A percentile compares a stretch with the other conserved stretches of the same genome.
Evolutionary conservation across 2,888 invertebrate species (phyloP).

Genomic region (Nomada ferruginata): DNA sequence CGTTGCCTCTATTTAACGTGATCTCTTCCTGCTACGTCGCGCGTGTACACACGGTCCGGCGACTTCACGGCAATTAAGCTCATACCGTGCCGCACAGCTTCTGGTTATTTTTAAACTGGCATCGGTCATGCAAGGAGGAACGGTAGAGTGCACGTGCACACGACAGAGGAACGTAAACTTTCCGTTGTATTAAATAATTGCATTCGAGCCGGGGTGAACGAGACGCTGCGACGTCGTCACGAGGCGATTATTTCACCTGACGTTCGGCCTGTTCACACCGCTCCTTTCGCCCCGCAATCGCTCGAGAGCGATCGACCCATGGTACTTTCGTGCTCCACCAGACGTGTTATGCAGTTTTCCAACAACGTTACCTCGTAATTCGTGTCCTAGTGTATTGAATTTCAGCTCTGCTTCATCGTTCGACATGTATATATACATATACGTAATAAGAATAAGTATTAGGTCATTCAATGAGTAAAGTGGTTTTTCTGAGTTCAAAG

Average conservation of each 20-base stretch:
- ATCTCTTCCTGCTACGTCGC: slow-evolving; percentile 47
- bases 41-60: slow-evolving; percentile 43
- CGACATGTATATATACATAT: background rate
- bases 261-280: slow-evolving; percentile 19
- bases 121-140: slow-evolving; percentile 30
- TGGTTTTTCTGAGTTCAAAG: no score
- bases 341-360: slow-evolving; percentile 41
- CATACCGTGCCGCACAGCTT: slow-evolving; percentile 51
- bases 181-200: slow-evolving; percentile 53
- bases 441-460: no score
- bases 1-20: slow-evolving; percentile 40
- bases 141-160: slow-evolving; percentile 48
- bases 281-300: slow-evolving; percentile 37
- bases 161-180: slow-evolving; percentile 25
- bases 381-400: background rate
- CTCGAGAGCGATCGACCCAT: slow-evolving; percentile 7
- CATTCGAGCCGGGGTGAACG: background rate
- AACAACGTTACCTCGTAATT: slow-evolving; percentile 17
- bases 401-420: slow-evolving; percentile 9
- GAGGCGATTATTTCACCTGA: slow-evolving; percentile 48
- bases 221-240: slow-evolving; percentile 14
- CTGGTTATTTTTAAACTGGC: slow-evolving; percentile 67
- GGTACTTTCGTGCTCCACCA: slow-evolving; percentile 17
- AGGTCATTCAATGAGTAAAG: no score
- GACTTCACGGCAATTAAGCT: slow-evolving; percentile 71